These are phyloP conservation scores for Paramisgurnus dabryanus DNA, from an alignment of 2,113 vertebrate species.

Conservation along the genomic window DNA sequence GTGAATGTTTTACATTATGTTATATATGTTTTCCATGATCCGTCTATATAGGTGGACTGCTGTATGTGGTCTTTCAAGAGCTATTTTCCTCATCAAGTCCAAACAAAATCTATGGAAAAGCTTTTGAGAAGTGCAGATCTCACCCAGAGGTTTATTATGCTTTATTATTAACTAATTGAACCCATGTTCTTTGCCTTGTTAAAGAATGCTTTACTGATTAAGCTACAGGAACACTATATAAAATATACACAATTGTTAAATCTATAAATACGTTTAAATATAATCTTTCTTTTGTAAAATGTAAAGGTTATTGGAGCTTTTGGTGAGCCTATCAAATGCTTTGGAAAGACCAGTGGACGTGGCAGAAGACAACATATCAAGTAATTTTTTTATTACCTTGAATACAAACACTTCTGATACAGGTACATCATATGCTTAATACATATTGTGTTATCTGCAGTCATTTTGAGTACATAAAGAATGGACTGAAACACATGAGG, in stretches of 20 bases:
- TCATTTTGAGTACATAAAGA: conserved; percentile 84
- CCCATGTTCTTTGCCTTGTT: too few species aligned
- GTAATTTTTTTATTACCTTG: conserved; percentile 62
- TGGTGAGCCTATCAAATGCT: conserved; percentile 90
- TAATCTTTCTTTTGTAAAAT: conserved; percentile 13
- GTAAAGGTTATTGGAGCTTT: conserved; percentile 85
- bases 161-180: too few species aligned
- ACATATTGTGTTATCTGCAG: conserved; percentile 66
- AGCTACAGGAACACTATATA: too few species aligned
- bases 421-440: background rate
- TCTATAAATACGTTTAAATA: background rate
- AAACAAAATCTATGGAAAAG: conserved; percentile 88
- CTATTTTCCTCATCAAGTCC: conserved; percentile 93
- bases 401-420: background rate
- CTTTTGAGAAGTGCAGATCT: conserved; percentile 85
- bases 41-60: conserved; percentile 80
- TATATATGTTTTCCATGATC: background rate
- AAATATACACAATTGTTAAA: background rate
- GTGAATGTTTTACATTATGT: too few species aligned
- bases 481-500: conserved; percentile 84
- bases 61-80: conserved; percentile 92
- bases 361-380: conserved; percentile 91
- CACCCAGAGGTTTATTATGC: conserved; percentile 83
- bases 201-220: too few species aligned
- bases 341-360: conserved; percentile 86